Percentiles rank a stretch among this genome's conserved stretches.
Conservation (phyloP, 2,113 vertebrate genomes). For the Motacilla tschutschensis region DNA sequence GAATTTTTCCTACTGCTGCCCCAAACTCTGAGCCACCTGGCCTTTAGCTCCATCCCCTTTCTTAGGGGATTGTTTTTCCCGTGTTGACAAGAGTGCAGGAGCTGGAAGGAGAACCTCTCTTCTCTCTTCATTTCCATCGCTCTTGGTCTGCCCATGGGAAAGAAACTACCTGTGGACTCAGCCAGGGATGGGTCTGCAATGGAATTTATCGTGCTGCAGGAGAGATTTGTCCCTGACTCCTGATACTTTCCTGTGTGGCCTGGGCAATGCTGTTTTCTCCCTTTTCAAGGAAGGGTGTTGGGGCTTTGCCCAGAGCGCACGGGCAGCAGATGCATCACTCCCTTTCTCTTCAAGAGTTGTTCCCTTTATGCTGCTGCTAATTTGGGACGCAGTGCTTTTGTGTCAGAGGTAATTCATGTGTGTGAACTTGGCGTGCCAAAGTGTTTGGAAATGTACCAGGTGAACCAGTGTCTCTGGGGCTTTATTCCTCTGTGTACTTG, state of each 20-base stretch:
- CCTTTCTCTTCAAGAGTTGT: not conserved
- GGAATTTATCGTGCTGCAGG: not conserved
- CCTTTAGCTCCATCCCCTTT: not conserved
- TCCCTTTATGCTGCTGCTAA: not conserved
- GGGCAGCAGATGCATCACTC: not conserved
- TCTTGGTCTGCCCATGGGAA: not conserved
- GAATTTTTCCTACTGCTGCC: not conserved
- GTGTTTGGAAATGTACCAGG: not conserved
- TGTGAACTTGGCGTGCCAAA: not conserved
- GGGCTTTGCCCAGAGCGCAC: not conserved
- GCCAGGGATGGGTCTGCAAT: not conserved
- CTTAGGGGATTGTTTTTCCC: not conserved
- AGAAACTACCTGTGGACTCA: not conserved
- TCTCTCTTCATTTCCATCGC: not conserved
- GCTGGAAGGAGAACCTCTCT: not conserved
- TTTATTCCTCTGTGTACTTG: not conserved
- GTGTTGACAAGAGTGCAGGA: not conserved
- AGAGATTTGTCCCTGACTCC: not conserved
- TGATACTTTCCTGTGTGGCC: accelerated
- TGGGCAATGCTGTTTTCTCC: not conserved
- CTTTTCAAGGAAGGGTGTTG: not conserved
- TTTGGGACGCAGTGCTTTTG: not conserved
- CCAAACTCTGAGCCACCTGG: not conserved
- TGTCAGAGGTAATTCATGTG: not conserved
- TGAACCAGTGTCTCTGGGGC: not conserved